Base-by-base conservation (phyloP, 2,113 vertebrate species). In the Strix uralensis region DNA sequence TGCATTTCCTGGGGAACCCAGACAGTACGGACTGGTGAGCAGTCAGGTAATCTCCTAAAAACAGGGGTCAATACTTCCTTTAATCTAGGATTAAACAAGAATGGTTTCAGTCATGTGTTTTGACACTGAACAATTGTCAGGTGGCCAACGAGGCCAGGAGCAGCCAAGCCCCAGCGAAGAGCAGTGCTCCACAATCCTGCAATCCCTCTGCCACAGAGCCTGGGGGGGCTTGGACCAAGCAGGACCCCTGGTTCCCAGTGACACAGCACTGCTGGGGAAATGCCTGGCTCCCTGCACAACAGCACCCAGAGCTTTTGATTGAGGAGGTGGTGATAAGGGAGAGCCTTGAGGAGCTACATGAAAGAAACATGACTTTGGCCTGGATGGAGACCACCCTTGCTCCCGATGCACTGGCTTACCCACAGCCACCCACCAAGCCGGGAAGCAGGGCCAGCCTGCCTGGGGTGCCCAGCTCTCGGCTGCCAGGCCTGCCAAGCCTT, bases 191-290 rank as follows among this genome's bases (percentile, higher is more conserved):
- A 25, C n/a, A 30, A 18, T 2, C n/a, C 92, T 44, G 54, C 63
- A 32, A 5, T 9, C 58, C 29, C 79, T 40, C 72, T 66, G 52
- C 72, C 1, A 0, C 52, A 42, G 40, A 34, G 38, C 61, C n/a
- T 4, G 0, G 34, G 11, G 16, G 27, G 25, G 25, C 27, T 73
- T 2, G 7, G 25, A 44, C 30, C 34, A 10, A 17, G 51, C 1
- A 0, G 51, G 59, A 85, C 17, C 29, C 36, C 11, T 19, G 40
- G 20, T 17, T 72, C 44, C 32, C 63, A 19, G 71, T 7, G 27
- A 65, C 2, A 1, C 46, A 59, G 79, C 38, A 51, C 15, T 34
- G 26, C 46, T 0, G 3, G 20, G 38, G n/a, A 42, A n/a, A 32
- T 0, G 11, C 51, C 49, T 14, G 27, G 54, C 27, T 80, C 40